Evolutionary conservation across 2,888 invertebrate species (phyloP).

Genomic region (Chaetogeoica ovagalla): DNA sequence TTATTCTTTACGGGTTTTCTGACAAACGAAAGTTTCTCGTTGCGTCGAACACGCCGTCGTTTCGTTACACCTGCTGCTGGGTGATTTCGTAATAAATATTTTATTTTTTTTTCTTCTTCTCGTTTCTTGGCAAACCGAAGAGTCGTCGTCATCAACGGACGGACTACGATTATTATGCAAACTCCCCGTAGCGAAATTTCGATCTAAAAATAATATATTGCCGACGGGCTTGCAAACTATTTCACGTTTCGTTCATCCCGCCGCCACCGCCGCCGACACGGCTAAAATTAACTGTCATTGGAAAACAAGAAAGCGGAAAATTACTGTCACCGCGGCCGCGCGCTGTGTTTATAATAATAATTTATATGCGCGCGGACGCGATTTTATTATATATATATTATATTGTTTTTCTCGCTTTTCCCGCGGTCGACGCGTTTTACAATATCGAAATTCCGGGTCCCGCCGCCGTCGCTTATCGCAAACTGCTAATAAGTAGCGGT

Average conservation of each 20-base stretch:
- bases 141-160: neutral
- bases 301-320: slow-evolving; percentile 34
- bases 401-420: too few species aligned
- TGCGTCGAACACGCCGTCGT: neutral
- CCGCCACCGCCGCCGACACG: neutral
- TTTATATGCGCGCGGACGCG: too few species aligned
- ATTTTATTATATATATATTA: too few species aligned
- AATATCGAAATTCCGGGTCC: too few species aligned
- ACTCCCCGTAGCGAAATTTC: slow-evolving; percentile 14
- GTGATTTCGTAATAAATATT: slow-evolving; percentile 6
- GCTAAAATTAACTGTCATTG: slow-evolving; percentile 51
- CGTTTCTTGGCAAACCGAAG: slow-evolving; percentile 36
- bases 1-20: too few species aligned
- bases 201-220: slow-evolving; percentile 45
- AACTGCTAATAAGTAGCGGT: too few species aligned
- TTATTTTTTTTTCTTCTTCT: neutral
- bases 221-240: slow-evolving; percentile 40
- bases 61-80: slow-evolving; percentile 28
- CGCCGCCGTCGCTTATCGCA: too few species aligned
- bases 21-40: too few species aligned
- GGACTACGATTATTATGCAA: neutral
- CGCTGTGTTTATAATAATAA: too few species aligned
- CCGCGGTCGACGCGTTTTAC: too few species aligned
- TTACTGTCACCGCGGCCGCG: slow-evolving; percentile 1
- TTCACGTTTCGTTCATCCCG: neutral